A percentile compares a stretch with the other conserved stretches of the same genome.
These are phyloP conservation scores for Troglohyphantes excavatus DNA, from an alignment of 2,888 invertebrate genomes.

Conservation along the genomic window DNA sequence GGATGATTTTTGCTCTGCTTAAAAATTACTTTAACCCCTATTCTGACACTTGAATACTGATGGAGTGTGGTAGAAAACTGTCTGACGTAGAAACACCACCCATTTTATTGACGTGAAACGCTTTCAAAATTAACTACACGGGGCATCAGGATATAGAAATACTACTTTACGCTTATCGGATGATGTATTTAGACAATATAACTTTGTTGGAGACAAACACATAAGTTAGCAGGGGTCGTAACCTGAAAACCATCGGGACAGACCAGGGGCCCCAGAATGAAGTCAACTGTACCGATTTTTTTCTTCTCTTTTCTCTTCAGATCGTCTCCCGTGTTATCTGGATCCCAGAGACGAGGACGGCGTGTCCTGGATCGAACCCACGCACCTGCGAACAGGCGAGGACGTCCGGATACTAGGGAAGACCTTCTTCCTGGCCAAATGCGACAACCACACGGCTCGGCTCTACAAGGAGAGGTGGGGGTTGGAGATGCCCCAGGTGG, in stretches of 20 bases:
- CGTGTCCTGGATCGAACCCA: slow-evolving; percentile 17
- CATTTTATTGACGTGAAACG: background rate
- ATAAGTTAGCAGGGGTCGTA: too few species aligned
- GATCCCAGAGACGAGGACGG: slow-evolving; percentile 32
- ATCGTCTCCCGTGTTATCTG: slow-evolving; percentile 39
- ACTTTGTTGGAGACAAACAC: background rate
- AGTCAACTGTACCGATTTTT: too few species aligned
- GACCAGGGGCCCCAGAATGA: too few species aligned
- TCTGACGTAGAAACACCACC: too few species aligned
- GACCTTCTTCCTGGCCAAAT: slow-evolving; percentile 37
- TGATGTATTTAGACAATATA: background rate
- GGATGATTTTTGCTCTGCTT: too few species aligned
- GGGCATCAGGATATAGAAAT: background rate
- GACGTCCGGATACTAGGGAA: slow-evolving; percentile 42
- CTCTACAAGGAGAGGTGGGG: slow-evolving; percentile 22
- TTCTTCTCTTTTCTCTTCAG: background rate
- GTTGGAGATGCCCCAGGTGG: slow-evolving; percentile 32
- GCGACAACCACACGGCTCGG: slow-evolving; percentile 32
- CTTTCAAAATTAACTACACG: too few species aligned
- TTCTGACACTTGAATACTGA: too few species aligned
- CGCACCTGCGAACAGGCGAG: slow-evolving; percentile 2
- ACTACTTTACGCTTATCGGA: background rate
- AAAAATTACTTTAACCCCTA: too few species aligned
- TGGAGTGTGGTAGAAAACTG: too few species aligned
- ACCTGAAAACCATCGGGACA: too few species aligned